A percentile compares a stretch with the other conserved stretches of the same genome.
Conservation (phyloP, 2,113 vertebrate species). For the Thalassoma bifasciatum region DNA sequence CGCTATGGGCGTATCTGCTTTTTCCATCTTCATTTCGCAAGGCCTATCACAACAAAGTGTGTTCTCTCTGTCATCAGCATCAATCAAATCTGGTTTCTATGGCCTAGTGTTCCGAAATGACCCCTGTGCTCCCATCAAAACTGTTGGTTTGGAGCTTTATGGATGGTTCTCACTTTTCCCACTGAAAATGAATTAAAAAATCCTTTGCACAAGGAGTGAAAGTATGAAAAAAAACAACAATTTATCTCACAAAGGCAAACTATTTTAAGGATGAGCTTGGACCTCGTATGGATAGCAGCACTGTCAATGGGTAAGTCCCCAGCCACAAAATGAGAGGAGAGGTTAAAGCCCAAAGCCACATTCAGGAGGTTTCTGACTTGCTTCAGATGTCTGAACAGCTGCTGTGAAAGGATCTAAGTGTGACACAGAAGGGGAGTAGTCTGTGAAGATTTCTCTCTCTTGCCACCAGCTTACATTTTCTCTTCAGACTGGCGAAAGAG, state of each 20-base stretch:
- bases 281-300: conserved; percentile 26
- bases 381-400: conserved; percentile 56
- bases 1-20: conserved; percentile 12
- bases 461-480: conserved; percentile 11
- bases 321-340: conserved; percentile 76
- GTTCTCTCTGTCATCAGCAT: conserved; percentile 25
- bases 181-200: not conserved
- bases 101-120: conserved; percentile 5
- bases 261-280: conserved; percentile 49
- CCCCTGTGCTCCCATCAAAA: conserved; percentile 2
- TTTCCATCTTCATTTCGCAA: conserved; percentile 16
- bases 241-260: conserved; percentile 3
- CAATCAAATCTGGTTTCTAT: conserved; percentile 11
- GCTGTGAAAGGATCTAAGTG: conserved; percentile 46
- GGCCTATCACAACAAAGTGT: conserved; percentile 21
- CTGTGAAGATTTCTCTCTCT: conserved; percentile 14
- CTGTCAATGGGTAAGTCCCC: conserved; percentile 56
- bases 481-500: conserved; percentile 18
- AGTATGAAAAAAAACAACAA: conserved; percentile 20
- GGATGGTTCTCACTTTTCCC: not conserved
- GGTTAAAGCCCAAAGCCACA: conserved; percentile 76
- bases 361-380: conserved; percentile 60
- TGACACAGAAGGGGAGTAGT: conserved; percentile 46
- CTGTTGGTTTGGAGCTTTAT: not conserved
- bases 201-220: not conserved